phyloP scores from a whole-genome alignment of 2,888 invertebrate species.

The Onchidella celtica region DNA sequence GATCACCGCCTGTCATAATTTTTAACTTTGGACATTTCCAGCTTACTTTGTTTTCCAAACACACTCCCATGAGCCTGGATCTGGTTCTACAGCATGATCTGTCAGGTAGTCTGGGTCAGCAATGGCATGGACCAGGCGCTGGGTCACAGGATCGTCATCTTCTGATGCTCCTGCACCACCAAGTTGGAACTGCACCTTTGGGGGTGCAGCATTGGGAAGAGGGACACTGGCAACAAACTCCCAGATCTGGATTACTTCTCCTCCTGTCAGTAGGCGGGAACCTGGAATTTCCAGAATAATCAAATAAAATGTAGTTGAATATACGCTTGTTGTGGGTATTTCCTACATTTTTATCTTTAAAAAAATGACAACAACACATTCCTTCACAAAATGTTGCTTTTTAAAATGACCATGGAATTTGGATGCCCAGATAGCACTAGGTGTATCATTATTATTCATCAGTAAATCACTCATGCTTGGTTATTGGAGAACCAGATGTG shows the following conservation, averaged over 20 bases:
- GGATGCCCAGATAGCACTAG: no score
- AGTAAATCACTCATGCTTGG: no score
- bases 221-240: constrained; percentile 66
- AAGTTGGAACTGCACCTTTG: constrained; percentile 71
- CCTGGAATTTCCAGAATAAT: constrained; percentile 62
- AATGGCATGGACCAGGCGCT: constrained; percentile 55
- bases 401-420: no score
- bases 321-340: no score
- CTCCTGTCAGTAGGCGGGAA: constrained; percentile 90
- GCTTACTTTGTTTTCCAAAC: constrained; percentile 71
- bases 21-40: background rate
- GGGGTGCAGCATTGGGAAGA: constrained; percentile 47
- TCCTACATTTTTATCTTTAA: no score
- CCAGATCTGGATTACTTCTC: constrained; percentile 95
- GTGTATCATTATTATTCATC: no score
- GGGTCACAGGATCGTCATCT: constrained; percentile 58
- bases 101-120: constrained; percentile 52
- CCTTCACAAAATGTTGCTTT: no score
- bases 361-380: no score
- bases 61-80: constrained; percentile 63
- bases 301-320: no score
- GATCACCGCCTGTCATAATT: no score
- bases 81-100: constrained; percentile 34
- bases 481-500: no score
- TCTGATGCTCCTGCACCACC: constrained; percentile 58